A percentile compares a stretch with the other conserved stretches of the same genome.
phyloP scores from a whole-genome alignment of 2,113 vertebrate species.

The Corynorhinus townsendii region DNA sequence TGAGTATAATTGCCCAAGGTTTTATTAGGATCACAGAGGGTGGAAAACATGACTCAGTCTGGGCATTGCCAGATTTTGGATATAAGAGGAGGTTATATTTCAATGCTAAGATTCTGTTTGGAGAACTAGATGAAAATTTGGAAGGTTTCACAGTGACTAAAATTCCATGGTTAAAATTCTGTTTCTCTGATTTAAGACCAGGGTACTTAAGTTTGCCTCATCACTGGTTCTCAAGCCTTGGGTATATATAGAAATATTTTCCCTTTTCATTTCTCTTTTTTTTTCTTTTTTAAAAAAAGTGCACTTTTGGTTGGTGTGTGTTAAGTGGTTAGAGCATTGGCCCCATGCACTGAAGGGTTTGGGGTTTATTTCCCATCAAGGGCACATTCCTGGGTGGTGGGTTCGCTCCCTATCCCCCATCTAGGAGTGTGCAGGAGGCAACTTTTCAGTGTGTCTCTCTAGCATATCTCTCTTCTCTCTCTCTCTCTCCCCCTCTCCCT shows the following conservation, averaged over 20 bases:
- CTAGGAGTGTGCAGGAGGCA: too few relatives aligned
- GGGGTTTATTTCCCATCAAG: too few relatives aligned
- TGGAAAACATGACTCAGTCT: neutral
- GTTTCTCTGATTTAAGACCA: neutral
- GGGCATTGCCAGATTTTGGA: neutral
- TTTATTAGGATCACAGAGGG: neutral
- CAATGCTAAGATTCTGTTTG: neutral
- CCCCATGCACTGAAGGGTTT: too few relatives aligned
- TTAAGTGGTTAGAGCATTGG: too few relatives aligned
- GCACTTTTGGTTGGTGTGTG: neutral
- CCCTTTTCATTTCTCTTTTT: neutral
- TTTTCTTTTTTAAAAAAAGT: neutral
- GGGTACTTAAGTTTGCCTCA: neutral
- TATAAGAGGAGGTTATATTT: neutral
- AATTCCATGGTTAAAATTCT: neutral
- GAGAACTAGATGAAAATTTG: conserved; percentile 3
- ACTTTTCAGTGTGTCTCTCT: too few relatives aligned
- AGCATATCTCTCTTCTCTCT: too few relatives aligned
- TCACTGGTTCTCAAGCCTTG: neutral
- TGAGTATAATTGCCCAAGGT: neutral
- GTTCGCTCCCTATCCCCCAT: too few relatives aligned
- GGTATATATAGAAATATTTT: neutral
- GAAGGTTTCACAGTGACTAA: neutral
- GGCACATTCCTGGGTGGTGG: too few relatives aligned
- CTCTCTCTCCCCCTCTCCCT: too few relatives aligned